Conservation (phyloP, 37 sponge, comb jelly and placozoan genomes). For the Ianthella basta region DNA sequence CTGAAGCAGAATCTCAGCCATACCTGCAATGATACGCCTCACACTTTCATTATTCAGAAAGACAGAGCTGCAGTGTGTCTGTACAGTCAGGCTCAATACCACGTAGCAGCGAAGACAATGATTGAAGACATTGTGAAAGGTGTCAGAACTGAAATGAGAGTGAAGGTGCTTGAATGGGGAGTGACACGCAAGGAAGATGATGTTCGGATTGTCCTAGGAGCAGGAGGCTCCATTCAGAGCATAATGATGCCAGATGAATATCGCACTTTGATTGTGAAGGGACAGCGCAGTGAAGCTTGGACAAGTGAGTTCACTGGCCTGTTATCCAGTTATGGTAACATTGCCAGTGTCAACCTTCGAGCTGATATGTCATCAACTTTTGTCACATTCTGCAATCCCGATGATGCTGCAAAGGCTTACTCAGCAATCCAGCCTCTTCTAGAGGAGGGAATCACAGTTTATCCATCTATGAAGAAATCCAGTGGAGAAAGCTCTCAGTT, state of each 20-base stretch:
- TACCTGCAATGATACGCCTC: not conserved
- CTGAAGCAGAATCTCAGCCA: not conserved
- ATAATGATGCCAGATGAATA: conserved; percentile 64
- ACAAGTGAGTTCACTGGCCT: not conserved
- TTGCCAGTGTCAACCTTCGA: not conserved
- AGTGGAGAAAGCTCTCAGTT: not conserved
- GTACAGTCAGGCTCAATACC: conserved; percentile 8
- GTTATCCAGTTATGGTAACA: conserved; percentile 19
- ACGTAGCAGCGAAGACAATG: not conserved
- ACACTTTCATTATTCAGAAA: not conserved
- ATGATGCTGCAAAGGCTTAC: conserved; percentile 30
- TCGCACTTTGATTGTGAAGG: conserved; percentile 40
- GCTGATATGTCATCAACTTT: not conserved
- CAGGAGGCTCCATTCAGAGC: conserved; percentile 54
- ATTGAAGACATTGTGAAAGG: not conserved
- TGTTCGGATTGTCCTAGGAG: conserved; percentile 50
- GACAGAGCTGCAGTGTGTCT: conserved; percentile 35
- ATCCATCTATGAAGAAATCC: not conserved
- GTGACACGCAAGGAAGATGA: conserved; percentile 39
- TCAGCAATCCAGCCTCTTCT: not conserved
- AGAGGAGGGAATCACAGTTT: conserved; percentile 20
- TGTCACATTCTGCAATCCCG: conserved; percentile 47
- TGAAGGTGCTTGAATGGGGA: conserved; percentile 26
- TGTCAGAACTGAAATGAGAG: conserved; percentile 23
- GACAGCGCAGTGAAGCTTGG: not conserved